Conservation (phyloP, 2,888 invertebrate species). For the Metacarcinus magister region DNA sequence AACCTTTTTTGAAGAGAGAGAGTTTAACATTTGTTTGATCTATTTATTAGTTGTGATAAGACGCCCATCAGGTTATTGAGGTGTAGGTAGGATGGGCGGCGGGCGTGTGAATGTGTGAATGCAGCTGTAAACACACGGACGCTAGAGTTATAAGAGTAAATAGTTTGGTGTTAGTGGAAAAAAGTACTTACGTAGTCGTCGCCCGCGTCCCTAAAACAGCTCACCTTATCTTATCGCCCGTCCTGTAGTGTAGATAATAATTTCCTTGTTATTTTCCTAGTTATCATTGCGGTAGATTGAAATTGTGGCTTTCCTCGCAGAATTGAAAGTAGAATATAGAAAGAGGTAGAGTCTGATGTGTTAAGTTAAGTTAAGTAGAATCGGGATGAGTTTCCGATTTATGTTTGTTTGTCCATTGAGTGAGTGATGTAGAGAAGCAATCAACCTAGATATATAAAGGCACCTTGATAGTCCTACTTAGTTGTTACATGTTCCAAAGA, state of each 20-base stretch:
- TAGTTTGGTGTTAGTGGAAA: background rate
- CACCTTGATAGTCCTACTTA: background rate
- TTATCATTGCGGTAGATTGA: background rate
- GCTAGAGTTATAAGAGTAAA: background rate
- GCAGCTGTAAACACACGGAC: background rate
- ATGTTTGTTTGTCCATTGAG: background rate
- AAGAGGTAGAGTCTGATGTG: background rate
- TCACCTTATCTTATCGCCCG: slow-evolving; percentile 13
- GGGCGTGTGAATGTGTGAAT: background rate
- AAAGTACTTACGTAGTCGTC: background rate
- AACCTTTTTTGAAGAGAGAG: background rate
- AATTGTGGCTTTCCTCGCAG: background rate
- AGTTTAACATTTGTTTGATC: background rate
- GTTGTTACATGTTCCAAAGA: background rate
- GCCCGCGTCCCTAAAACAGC: background rate
- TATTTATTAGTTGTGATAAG: background rate
- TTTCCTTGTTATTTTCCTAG: background rate
- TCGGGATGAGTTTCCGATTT: background rate
- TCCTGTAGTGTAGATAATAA: background rate
- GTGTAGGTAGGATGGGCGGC: background rate
- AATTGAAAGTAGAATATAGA: background rate
- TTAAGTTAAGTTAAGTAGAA: background rate
- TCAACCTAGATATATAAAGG: background rate
- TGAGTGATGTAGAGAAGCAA: background rate
- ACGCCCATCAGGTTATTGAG: background rate